A percentile compares a stretch with the other conserved stretches of the same genome.
phyloP scores from a whole-genome alignment of 2,888 invertebrate genomes.

The Rhagonycha lutea region DNA sequence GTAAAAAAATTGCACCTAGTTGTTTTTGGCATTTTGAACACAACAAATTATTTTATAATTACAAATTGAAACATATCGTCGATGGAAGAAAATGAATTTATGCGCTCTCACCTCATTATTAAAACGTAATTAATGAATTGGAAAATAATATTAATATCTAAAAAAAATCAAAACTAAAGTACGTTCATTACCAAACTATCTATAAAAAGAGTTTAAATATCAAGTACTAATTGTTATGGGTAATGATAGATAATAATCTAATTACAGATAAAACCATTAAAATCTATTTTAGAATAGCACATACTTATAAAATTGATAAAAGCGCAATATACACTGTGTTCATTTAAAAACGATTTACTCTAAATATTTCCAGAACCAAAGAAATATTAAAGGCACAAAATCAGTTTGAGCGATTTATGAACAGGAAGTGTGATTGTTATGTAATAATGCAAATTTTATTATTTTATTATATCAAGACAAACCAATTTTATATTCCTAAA shows the following conservation, averaged over 20 bases:
- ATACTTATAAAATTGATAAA: not conserved
- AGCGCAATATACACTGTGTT: not conserved
- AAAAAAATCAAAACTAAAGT: not conserved
- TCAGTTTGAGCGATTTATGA: too few relatives aligned
- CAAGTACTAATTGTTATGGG: not conserved
- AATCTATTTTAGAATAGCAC: not conserved
- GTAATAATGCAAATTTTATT: too few relatives aligned
- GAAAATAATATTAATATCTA: not conserved
- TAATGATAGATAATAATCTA: not conserved
- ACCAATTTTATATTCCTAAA: too few relatives aligned
- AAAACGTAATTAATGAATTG: not conserved
- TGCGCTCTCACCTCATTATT: not conserved
- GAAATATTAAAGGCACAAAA: too few relatives aligned
- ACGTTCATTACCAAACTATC: not conserved
- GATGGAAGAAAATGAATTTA: not conserved
- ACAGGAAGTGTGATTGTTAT: too few relatives aligned
- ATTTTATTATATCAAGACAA: too few relatives aligned
- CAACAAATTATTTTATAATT: not conserved
- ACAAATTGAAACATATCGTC: not conserved
- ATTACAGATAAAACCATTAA: not conserved
- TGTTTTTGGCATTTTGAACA: not conserved
- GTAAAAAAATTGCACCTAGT: not conserved
- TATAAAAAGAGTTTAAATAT: not conserved
- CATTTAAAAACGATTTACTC: not conserved
- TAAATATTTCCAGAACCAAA: not conserved